Evolutionary conservation across 2,113 vertebrate genomes (phyloP).

Genomic region (Mohoua ochrocephala): DNA sequence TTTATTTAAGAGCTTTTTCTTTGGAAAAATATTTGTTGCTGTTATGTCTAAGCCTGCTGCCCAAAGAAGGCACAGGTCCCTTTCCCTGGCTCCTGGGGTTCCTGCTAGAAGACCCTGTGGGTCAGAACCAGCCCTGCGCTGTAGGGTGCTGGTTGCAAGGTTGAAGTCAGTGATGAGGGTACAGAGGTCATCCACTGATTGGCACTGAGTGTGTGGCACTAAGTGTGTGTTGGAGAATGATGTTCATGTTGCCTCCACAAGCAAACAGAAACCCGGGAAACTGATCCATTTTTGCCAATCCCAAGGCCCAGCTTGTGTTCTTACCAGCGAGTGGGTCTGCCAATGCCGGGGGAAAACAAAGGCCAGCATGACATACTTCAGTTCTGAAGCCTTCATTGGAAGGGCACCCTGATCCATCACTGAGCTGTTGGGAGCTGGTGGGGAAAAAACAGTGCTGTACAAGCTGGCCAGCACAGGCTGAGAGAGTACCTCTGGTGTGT

Average conservation of each 20-base stretch:
- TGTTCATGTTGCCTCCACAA: neutral
- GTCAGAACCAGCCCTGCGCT: neutral
- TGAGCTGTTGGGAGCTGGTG: neutral
- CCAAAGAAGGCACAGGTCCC: neutral
- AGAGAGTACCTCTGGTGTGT: neutral
- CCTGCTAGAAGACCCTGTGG: neutral
- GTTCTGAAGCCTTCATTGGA: neutral
- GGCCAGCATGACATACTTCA: neutral
- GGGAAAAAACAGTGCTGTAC: neutral
- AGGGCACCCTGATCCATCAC: neutral
- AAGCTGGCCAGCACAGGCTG: neutral
- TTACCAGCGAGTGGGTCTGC: neutral
- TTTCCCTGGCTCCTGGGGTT: neutral
- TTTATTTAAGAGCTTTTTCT: neutral
- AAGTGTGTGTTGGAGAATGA: neutral
- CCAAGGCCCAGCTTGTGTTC: neutral
- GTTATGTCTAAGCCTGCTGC: neutral
- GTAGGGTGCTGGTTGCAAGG: neutral
- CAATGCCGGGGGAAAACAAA: neutral
- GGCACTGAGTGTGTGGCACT: neutral
- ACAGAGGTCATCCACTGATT: neutral
- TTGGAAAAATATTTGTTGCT: neutral
- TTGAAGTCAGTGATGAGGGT: neutral
- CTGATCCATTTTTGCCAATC: neutral
- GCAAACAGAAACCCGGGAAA: neutral